A percentile compares a stretch with the other conserved stretches of the same genome.
Evolutionary conservation across 2,797 vertebrate genomes (phyloP).

Genomic region (Botia kubotai): DNA sequence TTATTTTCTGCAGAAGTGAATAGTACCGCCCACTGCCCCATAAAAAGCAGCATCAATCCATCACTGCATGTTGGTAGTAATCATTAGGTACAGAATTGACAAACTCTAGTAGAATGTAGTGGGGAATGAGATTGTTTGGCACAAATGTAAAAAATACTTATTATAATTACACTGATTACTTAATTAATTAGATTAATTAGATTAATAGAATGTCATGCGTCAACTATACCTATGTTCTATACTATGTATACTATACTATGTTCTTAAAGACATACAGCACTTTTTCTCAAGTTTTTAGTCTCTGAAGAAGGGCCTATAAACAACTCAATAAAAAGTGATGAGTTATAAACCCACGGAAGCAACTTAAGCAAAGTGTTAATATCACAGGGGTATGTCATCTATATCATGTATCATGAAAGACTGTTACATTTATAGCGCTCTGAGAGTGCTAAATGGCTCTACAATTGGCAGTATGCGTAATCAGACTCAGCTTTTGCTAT

Average conservation of each 20-base stretch:
- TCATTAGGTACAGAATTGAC: background rate
- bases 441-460: constrained; percentile 35
- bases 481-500: constrained; percentile 34
- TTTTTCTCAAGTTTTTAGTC: too few species aligned
- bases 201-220: too few species aligned
- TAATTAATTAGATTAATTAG: too few species aligned
- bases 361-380: constrained; percentile 54
- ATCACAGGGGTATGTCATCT: constrained; percentile 17
- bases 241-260: too few species aligned
- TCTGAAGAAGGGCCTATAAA: too few species aligned
- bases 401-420: constrained; percentile 1
- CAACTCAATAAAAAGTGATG: constrained; percentile 2
- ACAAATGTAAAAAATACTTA: background rate
- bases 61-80: too few species aligned
- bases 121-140: background rate
- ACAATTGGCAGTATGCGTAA: constrained; percentile 37
- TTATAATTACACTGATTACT: too few species aligned
- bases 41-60: background rate
- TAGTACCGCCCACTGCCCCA: background rate
- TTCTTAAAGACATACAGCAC: too few species aligned
- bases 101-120: too few species aligned
- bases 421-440: constrained; percentile 52
- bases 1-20: background rate
- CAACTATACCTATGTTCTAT: too few species aligned
- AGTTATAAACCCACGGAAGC: constrained; percentile 40